Percentiles rank a stretch among this genome's conserved stretches.
These are phyloP conservation scores for Coenonympha glycerion DNA, from an alignment of 2,888 invertebrate species.

Conservation along the genomic window DNA sequence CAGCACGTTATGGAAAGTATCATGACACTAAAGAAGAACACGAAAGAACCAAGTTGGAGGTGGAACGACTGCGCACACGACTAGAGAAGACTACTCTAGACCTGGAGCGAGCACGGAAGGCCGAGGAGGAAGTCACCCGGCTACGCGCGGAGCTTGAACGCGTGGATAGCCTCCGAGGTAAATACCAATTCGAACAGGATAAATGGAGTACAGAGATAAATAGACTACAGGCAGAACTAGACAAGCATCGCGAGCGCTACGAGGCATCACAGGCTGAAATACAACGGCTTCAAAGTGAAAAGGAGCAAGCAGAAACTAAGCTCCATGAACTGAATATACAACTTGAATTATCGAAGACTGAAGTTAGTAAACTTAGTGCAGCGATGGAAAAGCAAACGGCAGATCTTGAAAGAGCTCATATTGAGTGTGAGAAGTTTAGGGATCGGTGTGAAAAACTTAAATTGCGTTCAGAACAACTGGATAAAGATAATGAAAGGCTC, in stretches of 20 bases:
- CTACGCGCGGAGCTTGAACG: conserved; percentile 83
- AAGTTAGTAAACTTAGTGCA: conserved; percentile 83
- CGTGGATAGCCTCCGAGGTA: conserved; percentile 81
- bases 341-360: conserved; percentile 85
- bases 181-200: conserved; percentile 76
- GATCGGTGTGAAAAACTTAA: conserved; percentile 91
- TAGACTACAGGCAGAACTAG: conserved; percentile 84
- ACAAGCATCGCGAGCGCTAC: conserved; percentile 84
- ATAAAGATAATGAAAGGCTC: conserved; percentile 75
- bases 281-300: conserved; percentile 78
- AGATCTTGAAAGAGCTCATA: conserved; percentile 88
- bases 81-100: conserved; percentile 88
- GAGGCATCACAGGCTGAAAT: conserved; percentile 84
- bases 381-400: conserved; percentile 86
- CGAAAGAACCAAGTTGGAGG: conserved; percentile 85
- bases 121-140: conserved; percentile 79
- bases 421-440: conserved; percentile 91
- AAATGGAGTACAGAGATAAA: conserved; percentile 78
- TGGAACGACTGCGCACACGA: conserved; percentile 86
- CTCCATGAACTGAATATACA: conserved; percentile 88
- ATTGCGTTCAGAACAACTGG: conserved; percentile 80
- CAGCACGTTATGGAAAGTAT: conserved; percentile 83
- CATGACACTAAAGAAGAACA: conserved; percentile 86
- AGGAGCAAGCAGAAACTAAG: conserved; percentile 81
- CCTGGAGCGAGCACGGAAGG: conserved; percentile 83